Conservation (phyloP, 2,113 vertebrate species). For the Zosterops borbonicus region DNA sequence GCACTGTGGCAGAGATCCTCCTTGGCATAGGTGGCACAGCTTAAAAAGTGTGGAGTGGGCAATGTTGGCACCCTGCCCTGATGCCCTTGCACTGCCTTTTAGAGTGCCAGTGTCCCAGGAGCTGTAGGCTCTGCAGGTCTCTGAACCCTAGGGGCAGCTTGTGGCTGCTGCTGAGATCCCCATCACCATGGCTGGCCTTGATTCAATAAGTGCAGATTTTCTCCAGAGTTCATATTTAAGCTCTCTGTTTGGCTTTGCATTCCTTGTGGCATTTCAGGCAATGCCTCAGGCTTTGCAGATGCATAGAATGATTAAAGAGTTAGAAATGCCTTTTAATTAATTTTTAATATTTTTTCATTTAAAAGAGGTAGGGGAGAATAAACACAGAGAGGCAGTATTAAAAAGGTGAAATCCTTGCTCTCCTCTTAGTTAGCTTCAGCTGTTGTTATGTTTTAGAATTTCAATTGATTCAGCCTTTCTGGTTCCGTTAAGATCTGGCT, state of each 20-base stretch:
- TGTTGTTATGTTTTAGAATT: neutral
- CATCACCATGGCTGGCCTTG: neutral
- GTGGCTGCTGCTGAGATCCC: neutral
- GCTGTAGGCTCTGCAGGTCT: neutral
- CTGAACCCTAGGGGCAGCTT: neutral
- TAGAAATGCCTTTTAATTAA: conserved; percentile 33
- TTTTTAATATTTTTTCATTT: conserved; percentile 9
- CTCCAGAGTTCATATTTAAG: neutral
- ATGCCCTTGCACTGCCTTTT: neutral
- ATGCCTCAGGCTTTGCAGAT: neutral
- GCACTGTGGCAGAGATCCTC: neutral
- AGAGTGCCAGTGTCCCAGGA: neutral
- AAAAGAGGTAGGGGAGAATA: neutral
- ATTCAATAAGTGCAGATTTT: neutral
- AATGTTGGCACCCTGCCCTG: neutral
- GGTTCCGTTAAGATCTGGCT: neutral
- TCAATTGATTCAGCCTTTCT: neutral
- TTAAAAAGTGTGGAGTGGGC: neutral
- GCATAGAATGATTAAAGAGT: neutral
- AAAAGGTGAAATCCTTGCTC: neutral
- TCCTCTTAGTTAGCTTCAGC: neutral
- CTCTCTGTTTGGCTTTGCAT: neutral
- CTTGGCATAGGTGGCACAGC: neutral
- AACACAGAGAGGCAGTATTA: neutral
- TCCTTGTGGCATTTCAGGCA: neutral